Evolutionary conservation across 2,113 vertebrate species (phyloP).

Genomic region (Falcunculus frontatus): DNA sequence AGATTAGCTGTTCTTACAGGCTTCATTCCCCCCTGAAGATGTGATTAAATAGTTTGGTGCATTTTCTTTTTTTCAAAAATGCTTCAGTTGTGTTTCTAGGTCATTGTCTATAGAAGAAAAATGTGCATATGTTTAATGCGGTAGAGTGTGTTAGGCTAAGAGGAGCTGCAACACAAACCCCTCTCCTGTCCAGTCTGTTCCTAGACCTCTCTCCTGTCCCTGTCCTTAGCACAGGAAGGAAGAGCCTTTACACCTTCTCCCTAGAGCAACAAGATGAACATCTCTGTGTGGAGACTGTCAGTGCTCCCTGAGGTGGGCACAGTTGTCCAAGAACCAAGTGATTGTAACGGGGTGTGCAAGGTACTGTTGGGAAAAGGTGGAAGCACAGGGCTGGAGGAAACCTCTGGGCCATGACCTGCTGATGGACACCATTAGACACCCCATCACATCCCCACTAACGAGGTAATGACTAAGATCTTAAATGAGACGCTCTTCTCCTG

Average conservation of each 20-base stretch:
- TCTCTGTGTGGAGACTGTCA: background rate
- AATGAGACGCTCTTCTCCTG: background rate
- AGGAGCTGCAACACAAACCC: background rate
- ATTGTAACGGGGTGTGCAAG: background rate
- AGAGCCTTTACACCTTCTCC: background rate
- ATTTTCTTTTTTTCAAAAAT: conserved; percentile 6
- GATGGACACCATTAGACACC: background rate
- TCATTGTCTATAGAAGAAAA: background rate
- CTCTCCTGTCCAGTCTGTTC: background rate
- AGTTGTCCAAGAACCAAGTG: background rate
- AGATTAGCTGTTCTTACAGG: background rate
- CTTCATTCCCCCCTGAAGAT: background rate
- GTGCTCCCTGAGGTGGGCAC: background rate
- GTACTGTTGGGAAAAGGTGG: background rate
- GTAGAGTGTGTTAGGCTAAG: background rate
- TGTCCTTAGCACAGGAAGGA: background rate
- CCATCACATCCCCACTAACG: rapidly evolving
- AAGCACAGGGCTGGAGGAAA: background rate
- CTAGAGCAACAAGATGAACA: background rate
- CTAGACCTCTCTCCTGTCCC: background rate
- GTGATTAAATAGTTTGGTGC: conserved; percentile 12
- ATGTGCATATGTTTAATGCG: background rate
- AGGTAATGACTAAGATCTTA: background rate
- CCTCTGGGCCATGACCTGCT: background rate
- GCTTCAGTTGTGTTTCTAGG: conserved; percentile 28